Percentiles rank a stretch among this genome's conserved stretches.
These are phyloP conservation scores for Pachyrhynchus sulphureomaculatus DNA, from an alignment of 1,140 invertebrate genomes.

Conservation along the genomic window DNA sequence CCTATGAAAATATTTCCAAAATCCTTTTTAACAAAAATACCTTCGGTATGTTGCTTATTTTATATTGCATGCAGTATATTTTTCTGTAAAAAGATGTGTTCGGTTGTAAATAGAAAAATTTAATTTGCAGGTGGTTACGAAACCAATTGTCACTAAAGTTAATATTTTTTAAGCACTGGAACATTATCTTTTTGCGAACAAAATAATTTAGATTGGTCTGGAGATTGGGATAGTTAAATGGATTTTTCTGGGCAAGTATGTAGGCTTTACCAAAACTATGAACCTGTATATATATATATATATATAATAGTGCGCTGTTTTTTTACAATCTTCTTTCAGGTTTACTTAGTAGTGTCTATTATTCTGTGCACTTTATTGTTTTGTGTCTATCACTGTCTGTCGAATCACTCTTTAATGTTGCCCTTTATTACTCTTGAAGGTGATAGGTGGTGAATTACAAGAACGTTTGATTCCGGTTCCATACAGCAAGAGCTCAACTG, in stretches of 20 bases:
- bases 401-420: slow-evolving; percentile 52
- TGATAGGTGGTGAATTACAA: slow-evolving; percentile 99
- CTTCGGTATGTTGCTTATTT: slow-evolving; percentile 22
- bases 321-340: slow-evolving; percentile 38
- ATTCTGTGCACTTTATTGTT: slow-evolving; percentile 51
- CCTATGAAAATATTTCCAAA: slow-evolving; percentile 20
- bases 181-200: slow-evolving; percentile 5
- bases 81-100: too few species aligned
- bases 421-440: slow-evolving; percentile 77
- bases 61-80: slow-evolving; percentile 15
- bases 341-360: slow-evolving; percentile 50
- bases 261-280: slow-evolving; percentile 27
- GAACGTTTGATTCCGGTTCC: slow-evolving; percentile 98
- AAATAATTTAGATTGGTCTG: not conserved
- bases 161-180: not conserved
- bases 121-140: not conserved
- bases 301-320: slow-evolving; percentile 35
- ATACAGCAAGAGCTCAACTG: slow-evolving; percentile 99
- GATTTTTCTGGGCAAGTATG: slow-evolving; percentile 26
- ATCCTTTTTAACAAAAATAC: slow-evolving; percentile 7
- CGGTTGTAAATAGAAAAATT: not conserved
- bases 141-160: too few species aligned
- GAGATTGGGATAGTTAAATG: not conserved
- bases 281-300: slow-evolving; percentile 17
- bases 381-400: slow-evolving; percentile 51